Percentiles rank a stretch among this genome's conserved stretches.
phyloP scores from a whole-genome alignment of 2,797 vertebrate genomes.

The Podarcis siculus region DNA sequence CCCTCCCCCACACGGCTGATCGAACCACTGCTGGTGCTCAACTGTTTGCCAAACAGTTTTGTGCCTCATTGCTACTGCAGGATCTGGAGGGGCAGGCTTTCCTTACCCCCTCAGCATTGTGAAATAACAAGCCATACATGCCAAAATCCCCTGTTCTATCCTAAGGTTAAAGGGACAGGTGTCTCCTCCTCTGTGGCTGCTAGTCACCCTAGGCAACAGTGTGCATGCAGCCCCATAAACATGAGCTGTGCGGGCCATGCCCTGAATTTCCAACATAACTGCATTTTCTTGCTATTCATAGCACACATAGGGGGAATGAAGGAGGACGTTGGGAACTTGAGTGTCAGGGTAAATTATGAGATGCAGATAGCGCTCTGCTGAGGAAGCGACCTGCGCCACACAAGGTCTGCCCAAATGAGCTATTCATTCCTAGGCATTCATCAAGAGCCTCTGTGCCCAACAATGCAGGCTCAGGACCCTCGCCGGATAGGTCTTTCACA shows the following conservation, averaged over 20 bases:
- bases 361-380: neutral
- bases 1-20: no score
- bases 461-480: neutral
- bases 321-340: neutral
- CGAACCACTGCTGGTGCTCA: no score
- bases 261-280: neutral
- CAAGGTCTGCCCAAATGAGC: neutral
- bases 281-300: neutral
- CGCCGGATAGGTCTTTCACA: neutral
- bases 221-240: neutral
- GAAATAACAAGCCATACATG: no score
- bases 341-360: neutral
- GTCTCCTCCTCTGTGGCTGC: neutral
- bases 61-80: neutral
- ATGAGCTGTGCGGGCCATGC: neutral
- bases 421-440: neutral
- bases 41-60: no score
- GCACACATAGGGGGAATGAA: neutral
- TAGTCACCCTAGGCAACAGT: neutral
- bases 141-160: neutral
- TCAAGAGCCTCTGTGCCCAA: constrained; percentile 1
- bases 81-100: neutral
- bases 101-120: neutral
- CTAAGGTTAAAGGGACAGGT: neutral
- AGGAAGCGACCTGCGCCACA: neutral